A percentile compares a stretch with the other conserved stretches of the same genome.
phyloP scores from a whole-genome alignment of 35 echinoderm and acorn worm species.

The Acanthaster planci region DNA sequence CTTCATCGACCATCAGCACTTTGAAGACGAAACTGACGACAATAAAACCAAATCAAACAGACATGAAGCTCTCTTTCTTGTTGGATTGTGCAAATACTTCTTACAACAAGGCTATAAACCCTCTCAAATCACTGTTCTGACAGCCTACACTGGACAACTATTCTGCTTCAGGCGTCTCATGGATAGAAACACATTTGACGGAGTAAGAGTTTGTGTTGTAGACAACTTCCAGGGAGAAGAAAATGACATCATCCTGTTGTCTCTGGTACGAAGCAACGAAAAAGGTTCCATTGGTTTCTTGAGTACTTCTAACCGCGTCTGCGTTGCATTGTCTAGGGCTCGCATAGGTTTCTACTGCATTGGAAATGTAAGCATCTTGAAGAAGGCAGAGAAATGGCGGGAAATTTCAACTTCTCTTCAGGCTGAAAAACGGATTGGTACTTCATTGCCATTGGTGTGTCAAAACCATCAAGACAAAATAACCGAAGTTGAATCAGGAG shows the following conservation, averaged over 20 bases:
- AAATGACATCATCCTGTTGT: constrained; percentile 96
- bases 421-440: neutral
- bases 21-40: constrained; percentile 61
- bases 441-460: constrained; percentile 31
- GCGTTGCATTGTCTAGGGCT: constrained; percentile 91
- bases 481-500: neutral
- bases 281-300: constrained; percentile 82
- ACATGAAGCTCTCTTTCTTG: constrained; percentile 71
- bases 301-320: constrained; percentile 76
- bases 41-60: constrained; percentile 70
- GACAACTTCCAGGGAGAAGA: constrained; percentile 95
- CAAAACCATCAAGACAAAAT: constrained; percentile 40
- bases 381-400: constrained; percentile 42
- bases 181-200: constrained; percentile 56
- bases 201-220: constrained; percentile 65
- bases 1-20: constrained; percentile 60
- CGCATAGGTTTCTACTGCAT: constrained; percentile 88
- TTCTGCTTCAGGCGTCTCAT: constrained; percentile 68
- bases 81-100: constrained; percentile 65
- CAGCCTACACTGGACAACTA: constrained; percentile 81
- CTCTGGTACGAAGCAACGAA: constrained; percentile 84
- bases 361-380: constrained; percentile 55
- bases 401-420: constrained; percentile 25
- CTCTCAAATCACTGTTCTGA: constrained; percentile 84
- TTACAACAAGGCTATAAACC: constrained; percentile 82